These are phyloP conservation scores for Hippocampus mohnikei DNA, from an alignment of 2,113 vertebrate genomes.

Conservation along the genomic window DNA sequence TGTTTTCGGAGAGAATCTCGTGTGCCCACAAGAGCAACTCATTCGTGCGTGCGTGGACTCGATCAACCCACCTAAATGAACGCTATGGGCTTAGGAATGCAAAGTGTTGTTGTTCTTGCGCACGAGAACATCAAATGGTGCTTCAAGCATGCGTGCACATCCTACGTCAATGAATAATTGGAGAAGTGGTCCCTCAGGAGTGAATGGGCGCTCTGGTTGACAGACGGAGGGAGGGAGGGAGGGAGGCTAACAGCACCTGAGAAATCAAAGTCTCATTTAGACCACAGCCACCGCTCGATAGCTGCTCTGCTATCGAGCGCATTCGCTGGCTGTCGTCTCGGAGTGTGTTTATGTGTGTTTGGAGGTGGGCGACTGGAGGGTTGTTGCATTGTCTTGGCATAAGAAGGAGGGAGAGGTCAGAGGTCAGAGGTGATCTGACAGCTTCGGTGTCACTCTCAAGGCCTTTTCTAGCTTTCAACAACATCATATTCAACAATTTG, in stretches of 20 bases:
- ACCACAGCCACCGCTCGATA: constrained; percentile 54
- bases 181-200: constrained; percentile 45
- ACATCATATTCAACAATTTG: too few relatives aligned
- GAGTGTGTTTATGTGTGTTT: constrained; percentile 1
- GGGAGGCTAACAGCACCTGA: constrained; percentile 33
- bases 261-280: constrained; percentile 67
- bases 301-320: constrained; percentile 44
- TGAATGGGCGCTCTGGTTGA: constrained; percentile 40
- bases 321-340: not conserved
- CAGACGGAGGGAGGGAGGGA: too few relatives aligned
- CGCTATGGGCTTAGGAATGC: constrained; percentile 52
- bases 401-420: constrained; percentile 22
- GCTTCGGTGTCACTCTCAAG: not conserved
- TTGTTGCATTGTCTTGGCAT: not conserved
- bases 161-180: constrained; percentile 42
- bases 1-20: constrained; percentile 40
- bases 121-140: constrained; percentile 52
- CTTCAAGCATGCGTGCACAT: constrained; percentile 29
- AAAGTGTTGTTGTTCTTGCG: constrained; percentile 60
- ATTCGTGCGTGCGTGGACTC: constrained; percentile 43
- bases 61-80: constrained; percentile 50
- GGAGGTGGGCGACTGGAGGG: constrained; percentile 1
- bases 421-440: constrained; percentile 28
- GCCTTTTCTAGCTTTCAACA: too few relatives aligned
- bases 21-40: constrained; percentile 41